Conservation (phyloP, 2,888 invertebrate species). For the Lamproptera curius region DNA sequence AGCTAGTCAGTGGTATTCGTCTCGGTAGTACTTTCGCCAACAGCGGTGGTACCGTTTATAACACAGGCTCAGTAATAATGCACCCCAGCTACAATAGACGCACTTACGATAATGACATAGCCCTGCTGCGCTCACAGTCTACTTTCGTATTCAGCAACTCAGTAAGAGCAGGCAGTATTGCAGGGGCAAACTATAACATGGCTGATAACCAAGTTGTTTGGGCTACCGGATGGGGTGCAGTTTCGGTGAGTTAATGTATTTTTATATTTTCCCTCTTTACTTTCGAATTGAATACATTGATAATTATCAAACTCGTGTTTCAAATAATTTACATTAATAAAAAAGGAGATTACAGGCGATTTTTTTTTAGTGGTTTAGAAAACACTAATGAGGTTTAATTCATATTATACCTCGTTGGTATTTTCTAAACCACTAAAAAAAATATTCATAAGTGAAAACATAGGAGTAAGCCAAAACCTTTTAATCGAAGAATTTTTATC, state of each 20-base stretch:
- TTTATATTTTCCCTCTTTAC: background rate
- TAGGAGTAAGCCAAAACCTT: background rate
- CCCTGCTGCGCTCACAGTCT: conserved; percentile 33
- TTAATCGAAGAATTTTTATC: background rate
- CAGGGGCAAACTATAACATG: conserved; percentile 43
- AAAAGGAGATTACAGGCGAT: background rate
- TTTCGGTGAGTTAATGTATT: conserved; percentile 34
- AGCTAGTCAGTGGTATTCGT: conserved; percentile 33
- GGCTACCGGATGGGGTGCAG: conserved; percentile 50
- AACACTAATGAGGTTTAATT: too few relatives aligned
- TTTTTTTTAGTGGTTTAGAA: too few relatives aligned
- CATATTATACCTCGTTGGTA: too few relatives aligned
- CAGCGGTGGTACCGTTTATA: conserved; percentile 30
- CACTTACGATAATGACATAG: conserved; percentile 37
- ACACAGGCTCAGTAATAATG: conserved; percentile 13
- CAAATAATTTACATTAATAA: background rate
- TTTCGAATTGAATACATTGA: background rate
- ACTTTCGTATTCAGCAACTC: conserved; percentile 23
- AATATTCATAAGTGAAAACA: background rate
- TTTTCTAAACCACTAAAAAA: too few relatives aligned
- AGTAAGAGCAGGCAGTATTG: conserved; percentile 35
- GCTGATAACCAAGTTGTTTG: conserved; percentile 42
- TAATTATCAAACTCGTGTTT: background rate
- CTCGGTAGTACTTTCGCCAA: conserved; percentile 31
- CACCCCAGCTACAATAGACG: conserved; percentile 33